Evolutionary conservation across 2,888 invertebrate species (phyloP).

Genomic region (Sabatieria punctata): DNA sequence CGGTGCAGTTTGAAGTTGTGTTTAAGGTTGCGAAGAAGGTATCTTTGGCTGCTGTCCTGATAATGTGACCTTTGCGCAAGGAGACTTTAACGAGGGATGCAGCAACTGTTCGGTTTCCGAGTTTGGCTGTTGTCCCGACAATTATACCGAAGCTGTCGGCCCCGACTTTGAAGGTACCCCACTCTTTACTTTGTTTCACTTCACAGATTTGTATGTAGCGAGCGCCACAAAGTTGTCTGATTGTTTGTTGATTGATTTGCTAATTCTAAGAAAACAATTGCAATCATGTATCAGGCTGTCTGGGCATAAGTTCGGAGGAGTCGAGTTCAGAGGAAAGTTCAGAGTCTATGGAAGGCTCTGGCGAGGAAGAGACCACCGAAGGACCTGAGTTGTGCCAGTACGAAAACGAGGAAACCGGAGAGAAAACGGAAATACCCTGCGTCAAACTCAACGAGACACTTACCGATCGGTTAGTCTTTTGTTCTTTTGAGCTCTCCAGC

Average conservation of each 20-base stretch:
- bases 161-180: not conserved
- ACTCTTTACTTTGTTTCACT: not conserved
- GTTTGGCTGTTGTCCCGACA: constrained; percentile 80
- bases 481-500: too few relatives aligned
- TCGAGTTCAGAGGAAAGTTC: too few relatives aligned
- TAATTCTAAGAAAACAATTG: too few relatives aligned
- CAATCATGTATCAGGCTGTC: too few relatives aligned
- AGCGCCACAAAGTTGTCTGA: too few relatives aligned
- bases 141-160: constrained; percentile 49
- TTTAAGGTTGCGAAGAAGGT: constrained; percentile 35
- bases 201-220: too few relatives aligned
- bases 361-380: not conserved
- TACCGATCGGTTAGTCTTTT: too few relatives aligned
- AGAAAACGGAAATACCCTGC: not conserved
- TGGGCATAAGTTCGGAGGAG: too few relatives aligned
- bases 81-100: constrained; percentile 23
- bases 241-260: too few relatives aligned
- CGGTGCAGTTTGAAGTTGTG: not conserved
- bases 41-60: constrained; percentile 74
- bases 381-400: not conserved
- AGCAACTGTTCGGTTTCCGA: constrained; percentile 39
- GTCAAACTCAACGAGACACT: too few relatives aligned
- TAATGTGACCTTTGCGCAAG: constrained; percentile 53
- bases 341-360: not conserved
- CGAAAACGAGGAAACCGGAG: not conserved